Base-by-base conservation (phyloP, 1,140 invertebrate species). In the Penaeus vannamei region DNA sequence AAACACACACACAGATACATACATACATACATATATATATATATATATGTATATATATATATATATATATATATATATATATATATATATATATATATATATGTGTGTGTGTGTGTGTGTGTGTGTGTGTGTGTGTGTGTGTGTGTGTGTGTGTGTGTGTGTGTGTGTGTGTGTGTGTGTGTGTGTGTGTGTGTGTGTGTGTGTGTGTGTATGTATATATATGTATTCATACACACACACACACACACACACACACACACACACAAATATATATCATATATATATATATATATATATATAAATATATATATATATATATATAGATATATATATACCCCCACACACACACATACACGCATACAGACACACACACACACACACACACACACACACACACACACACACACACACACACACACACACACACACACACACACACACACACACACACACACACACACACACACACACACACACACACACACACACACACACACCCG, bases 121-220 rank as follows among this genome's bases (percentile, higher is more conserved):
- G 64, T 66, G 64, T 66, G 64, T 66, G 64, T 66, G 64, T 66
- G 64, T 66, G 64, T 66, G 64, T 26, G 64, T 66, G 64, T 66
- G 64, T 66, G 64, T 66, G 64, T 66, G 64, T 66, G 64, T 66
- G 64, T 2, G 64, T 66, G 64, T 66, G 36, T 36, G 36, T 36
- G 36, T 36, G 36, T 36, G 36, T 36, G 1, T 36, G 36, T 36
- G 2, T 36, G 36, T 36, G 5, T 36, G 36, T 36, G 36, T 36
- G 36, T 36, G 36, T 36, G 5, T 36, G 36, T 36, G 1, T 36
- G 36, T 36, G 36, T 36, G 36, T 36, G 36, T 5, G 5, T 2
- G 5, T 36, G 5, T 36, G 64, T 66, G 7, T 66, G 7, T 66
- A 26, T 66, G 7, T 66, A 26, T 66, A 26, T 66, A 26, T 66